Percentiles rank a stretch among this genome's conserved stretches.
These are phyloP conservation scores for Onychorhynchus coronatus DNA, from an alignment of 2,113 vertebrate species.

Conservation along the genomic window DNA sequence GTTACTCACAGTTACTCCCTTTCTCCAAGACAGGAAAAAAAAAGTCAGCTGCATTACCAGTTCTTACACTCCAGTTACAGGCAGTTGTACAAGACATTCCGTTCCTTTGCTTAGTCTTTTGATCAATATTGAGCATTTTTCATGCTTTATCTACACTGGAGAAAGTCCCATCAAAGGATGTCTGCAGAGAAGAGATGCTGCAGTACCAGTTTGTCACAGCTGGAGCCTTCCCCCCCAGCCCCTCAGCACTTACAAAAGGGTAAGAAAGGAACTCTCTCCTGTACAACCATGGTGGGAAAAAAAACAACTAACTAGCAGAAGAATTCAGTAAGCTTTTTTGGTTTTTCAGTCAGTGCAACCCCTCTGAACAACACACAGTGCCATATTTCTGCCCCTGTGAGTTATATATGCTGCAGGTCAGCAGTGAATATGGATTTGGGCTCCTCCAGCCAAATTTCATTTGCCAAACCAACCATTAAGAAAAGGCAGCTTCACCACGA, in stretches of 20 bases:
- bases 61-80: not conserved
- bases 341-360: not conserved
- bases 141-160: not conserved
- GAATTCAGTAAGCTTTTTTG: not conserved
- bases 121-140: not conserved
- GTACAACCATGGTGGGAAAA: not conserved
- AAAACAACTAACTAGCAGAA: not conserved
- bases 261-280: not conserved
- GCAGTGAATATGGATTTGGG: not conserved
- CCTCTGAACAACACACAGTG: not conserved
- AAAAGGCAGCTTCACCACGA: not conserved
- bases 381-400: not conserved
- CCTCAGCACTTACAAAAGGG: not conserved
- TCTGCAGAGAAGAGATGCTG: not conserved
- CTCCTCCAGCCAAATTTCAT: not conserved
- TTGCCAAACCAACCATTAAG: constrained; percentile 11
- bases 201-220: not conserved
- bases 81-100: not conserved
- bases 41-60: not conserved
- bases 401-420: not conserved
- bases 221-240: not conserved
- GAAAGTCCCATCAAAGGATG: not conserved
- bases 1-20: constrained; percentile 9
- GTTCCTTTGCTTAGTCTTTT: constrained; percentile 11
- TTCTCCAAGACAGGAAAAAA: not conserved